phyloP scores from a whole-genome alignment of 2,888 invertebrate genomes.

The Myathropa florea region DNA sequence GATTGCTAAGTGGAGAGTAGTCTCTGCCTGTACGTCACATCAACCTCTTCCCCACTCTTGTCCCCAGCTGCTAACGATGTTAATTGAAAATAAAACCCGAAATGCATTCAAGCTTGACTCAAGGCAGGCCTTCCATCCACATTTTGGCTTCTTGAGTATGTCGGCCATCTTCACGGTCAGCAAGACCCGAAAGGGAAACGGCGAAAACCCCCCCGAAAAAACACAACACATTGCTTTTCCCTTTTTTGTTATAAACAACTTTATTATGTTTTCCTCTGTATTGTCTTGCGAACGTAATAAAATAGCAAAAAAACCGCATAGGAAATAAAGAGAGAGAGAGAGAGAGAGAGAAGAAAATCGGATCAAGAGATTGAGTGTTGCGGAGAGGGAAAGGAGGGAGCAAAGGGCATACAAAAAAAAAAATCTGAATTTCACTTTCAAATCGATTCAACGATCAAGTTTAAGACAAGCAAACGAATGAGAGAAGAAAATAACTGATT shows the following conservation, averaged over 20 bases:
- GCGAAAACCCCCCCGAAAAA: background rate
- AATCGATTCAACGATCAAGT: conserved; percentile 28
- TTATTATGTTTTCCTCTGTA: conserved; percentile 54
- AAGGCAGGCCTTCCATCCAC: background rate
- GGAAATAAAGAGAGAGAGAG: conserved; percentile 28
- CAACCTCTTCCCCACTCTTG: too few species aligned
- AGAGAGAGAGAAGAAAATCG: background rate
- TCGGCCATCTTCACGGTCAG: background rate
- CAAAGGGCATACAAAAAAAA: background rate
- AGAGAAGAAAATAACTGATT: conserved; percentile 28
- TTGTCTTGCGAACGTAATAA: conserved; percentile 56
- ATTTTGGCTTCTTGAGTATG: background rate
- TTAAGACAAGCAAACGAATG: background rate
- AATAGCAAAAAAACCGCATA: conserved; percentile 16
- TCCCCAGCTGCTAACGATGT: too few species aligned
- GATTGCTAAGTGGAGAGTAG: too few species aligned
- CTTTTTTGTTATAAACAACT: conserved; percentile 63
- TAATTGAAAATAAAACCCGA: background rate
- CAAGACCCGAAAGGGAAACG: background rate
- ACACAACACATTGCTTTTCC: conserved; percentile 6
- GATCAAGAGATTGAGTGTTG: background rate
- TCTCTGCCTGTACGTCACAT: too few species aligned
- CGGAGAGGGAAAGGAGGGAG: background rate
- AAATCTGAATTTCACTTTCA: conserved; percentile 35
- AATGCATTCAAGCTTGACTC: background rate